Conservation (phyloP, 2,888 invertebrate genomes). For the Coelogynopora nodosa region DNA sequence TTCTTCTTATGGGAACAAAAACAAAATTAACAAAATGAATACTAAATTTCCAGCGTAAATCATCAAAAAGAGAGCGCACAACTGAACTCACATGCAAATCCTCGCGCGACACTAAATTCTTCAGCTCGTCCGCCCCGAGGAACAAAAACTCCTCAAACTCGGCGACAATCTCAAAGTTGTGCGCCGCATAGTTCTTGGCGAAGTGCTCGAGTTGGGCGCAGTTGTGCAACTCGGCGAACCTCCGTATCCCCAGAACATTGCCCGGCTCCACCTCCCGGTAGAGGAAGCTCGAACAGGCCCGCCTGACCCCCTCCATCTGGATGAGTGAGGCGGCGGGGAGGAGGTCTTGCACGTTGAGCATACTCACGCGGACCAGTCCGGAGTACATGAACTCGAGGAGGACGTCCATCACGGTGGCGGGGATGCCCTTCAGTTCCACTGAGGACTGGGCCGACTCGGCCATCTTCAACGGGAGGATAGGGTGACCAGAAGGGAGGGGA, state of each 20-base stretch:
- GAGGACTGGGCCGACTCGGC: slow-evolving; percentile 54
- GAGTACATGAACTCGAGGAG: slow-evolving; percentile 61
- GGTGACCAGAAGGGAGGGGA: neutral
- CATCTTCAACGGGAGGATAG: slow-evolving; percentile 51
- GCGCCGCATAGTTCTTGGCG: slow-evolving; percentile 54
- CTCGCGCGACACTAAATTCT: slow-evolving; percentile 55
- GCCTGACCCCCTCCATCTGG: slow-evolving; percentile 60
- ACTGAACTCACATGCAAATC: slow-evolving; percentile 58
- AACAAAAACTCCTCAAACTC: slow-evolving; percentile 56
- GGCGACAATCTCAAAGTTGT: slow-evolving; percentile 55
- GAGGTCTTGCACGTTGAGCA: slow-evolving; percentile 60
- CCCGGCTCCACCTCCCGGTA: slow-evolving; percentile 58
- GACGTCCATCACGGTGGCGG: slow-evolving; percentile 56
- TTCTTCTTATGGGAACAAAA: no score
- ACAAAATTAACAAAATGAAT: no score
- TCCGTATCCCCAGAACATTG: slow-evolving; percentile 59
- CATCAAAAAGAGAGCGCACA: neutral
- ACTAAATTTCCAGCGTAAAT: no score
- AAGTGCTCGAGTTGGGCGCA: slow-evolving; percentile 54
- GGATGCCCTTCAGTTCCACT: slow-evolving; percentile 57
- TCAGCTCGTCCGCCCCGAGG: slow-evolving; percentile 54
- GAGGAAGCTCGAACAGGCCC: slow-evolving; percentile 59
- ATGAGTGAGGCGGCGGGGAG: slow-evolving; percentile 61
- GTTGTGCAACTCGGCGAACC: slow-evolving; percentile 60
- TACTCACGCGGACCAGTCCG: slow-evolving; percentile 58